Evolutionary conservation across 35 echinoderm and acorn worm species (phyloP).

Genomic region (Heliocidaris erythrogramma): DNA sequence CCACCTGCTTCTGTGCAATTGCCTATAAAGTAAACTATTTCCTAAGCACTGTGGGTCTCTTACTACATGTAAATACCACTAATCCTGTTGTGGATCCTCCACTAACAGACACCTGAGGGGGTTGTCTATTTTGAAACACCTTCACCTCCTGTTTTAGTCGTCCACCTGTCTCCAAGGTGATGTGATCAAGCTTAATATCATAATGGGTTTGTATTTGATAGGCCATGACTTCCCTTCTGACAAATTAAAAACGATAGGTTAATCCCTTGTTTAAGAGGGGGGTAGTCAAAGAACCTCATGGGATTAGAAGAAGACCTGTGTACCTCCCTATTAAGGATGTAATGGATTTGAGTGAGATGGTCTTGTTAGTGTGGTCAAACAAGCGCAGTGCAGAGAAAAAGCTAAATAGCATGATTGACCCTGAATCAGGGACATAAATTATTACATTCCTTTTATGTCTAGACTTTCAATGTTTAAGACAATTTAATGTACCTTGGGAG

Average conservation of each 20-base stretch:
- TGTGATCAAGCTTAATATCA: neutral
- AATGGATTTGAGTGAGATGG: neutral
- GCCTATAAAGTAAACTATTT: too few species aligned
- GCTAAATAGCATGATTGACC: too few species aligned
- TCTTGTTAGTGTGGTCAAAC: too few species aligned
- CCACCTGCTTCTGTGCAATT: neutral
- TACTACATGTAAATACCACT: too few species aligned
- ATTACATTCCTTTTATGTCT: neutral
- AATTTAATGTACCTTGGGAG: neutral
- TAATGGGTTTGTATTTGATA: neutral
- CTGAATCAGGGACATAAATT: too few species aligned
- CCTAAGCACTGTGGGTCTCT: neutral
- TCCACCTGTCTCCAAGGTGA: neutral
- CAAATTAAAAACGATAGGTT: neutral
- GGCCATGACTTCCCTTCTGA: neutral
- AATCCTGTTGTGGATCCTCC: neutral
- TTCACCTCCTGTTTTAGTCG: neutral
- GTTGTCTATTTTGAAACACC: neutral
- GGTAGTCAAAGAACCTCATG: neutral
- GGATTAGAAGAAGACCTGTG: neutral
- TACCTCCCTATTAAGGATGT: neutral
- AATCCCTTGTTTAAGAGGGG: neutral
- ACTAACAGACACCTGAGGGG: neutral
- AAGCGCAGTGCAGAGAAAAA: neutral
- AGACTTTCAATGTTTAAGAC: neutral